Conservation (phyloP, 2,113 vertebrate species). For the Amphilophus citrinellus region DNA sequence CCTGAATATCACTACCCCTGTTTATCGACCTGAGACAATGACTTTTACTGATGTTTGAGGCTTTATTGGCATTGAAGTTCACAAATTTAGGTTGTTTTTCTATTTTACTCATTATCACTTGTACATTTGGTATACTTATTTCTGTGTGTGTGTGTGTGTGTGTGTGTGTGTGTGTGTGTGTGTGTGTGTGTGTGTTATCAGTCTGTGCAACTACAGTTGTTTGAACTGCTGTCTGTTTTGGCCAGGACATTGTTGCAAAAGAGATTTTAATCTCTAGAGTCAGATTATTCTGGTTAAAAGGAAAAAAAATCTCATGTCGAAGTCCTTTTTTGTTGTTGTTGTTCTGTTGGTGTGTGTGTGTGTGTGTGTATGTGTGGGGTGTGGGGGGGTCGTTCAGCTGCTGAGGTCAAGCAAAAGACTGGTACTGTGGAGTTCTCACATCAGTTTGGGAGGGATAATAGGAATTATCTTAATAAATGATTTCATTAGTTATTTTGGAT, state of each 20-base stretch:
- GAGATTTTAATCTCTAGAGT: not conserved
- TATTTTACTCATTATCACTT: not conserved
- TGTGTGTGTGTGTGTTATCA: not conserved
- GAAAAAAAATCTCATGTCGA: accelerated
- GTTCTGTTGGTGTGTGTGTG: not conserved
- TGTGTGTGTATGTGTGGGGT: too few species aligned
- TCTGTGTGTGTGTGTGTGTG: too few species aligned
- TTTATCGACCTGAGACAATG: not conserved
- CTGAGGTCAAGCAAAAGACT: not conserved
- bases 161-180: not conserved
- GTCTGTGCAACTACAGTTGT: not conserved
- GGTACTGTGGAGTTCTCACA: not conserved
- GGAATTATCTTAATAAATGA: too few species aligned
- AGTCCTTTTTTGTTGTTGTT: not conserved
- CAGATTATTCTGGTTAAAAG: not conserved
- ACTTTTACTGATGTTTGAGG: not conserved
- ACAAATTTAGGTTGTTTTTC: not conserved
- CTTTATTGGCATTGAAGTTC: not conserved
- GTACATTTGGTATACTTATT: not conserved
- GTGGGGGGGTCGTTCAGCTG: not conserved
- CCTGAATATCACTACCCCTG: not conserved
- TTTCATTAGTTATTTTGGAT: too few species aligned
- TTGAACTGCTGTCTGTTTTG: not conserved
- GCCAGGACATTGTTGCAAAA: not conserved
- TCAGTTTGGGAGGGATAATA: too few species aligned